These are phyloP conservation scores for Phacellophora camtschatica DNA, from an alignment of 30 jellyfish, hydroid and myxozoan genomes.

Conservation along the genomic window DNA sequence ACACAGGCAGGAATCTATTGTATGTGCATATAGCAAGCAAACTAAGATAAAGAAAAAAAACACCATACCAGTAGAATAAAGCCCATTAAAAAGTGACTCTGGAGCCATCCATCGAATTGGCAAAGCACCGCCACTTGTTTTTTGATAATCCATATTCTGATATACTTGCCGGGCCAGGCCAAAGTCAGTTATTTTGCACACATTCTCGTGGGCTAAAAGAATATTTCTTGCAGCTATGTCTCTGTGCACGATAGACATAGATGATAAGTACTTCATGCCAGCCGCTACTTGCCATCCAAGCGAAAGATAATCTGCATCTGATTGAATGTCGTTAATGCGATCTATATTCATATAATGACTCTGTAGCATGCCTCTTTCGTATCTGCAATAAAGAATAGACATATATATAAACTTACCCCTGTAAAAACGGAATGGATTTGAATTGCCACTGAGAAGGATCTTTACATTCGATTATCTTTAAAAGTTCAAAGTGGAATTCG, in stretches of 20 bases:
- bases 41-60: too few species aligned
- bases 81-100: slow-evolving; percentile 75
- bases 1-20: too few species aligned
- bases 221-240: slow-evolving; percentile 89
- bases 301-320: slow-evolving; percentile 53
- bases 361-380: not conserved
- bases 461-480: too few species aligned
- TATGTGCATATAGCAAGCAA: too few species aligned
- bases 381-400: not conserved
- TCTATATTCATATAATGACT: slow-evolving; percentile 33
- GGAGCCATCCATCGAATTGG: slow-evolving; percentile 93
- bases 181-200: slow-evolving; percentile 77
- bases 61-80: slow-evolving; percentile 49
- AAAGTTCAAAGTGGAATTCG: too few species aligned
- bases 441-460: too few species aligned
- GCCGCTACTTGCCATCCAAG: slow-evolving; percentile 93
- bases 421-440: too few species aligned
- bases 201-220: slow-evolving; percentile 78
- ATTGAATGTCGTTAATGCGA: not conserved
- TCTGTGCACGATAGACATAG: slow-evolving; percentile 69
- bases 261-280: slow-evolving; percentile 90
- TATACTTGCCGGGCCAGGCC: slow-evolving; percentile 80
- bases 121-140: slow-evolving; percentile 71
- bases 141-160: slow-evolving; percentile 55
- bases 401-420: too few species aligned